Evolutionary conservation across 2,888 invertebrate genomes (phyloP), one percentile per base, ranked within the genome.

Genomic region (Galerucella nymphaeae): DNA sequence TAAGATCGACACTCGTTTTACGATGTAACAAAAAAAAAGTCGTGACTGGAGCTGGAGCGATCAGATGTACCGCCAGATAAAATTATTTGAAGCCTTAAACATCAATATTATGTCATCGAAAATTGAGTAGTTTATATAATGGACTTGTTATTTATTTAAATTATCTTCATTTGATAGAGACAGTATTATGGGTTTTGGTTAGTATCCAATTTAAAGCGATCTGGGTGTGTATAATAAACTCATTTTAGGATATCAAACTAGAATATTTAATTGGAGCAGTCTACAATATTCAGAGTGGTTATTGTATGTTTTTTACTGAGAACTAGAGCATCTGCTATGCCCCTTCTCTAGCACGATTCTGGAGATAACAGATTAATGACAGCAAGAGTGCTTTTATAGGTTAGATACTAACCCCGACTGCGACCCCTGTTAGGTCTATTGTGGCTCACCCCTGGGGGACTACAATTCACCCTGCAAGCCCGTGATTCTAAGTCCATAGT

Each of bases 91-190:
- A 53, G 11, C 10, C 16, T 57, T 1, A 66, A 66, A 66, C 66
- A 66, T 66, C 66, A 66, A 66, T 66, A 66, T 66, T 66, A 53
- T 66, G 66, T 66, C 66, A 66, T 66, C 38, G 42, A 58, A 66
- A 66, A 41, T 66, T 57, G 45, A 66, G 42, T 66, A 66, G 66
- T 53, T 42, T 58, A 18, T 66, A 58, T 66, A 58, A 66, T 66
- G 66, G 45, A 30, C 20, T 23, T 45, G 57, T 66, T 66, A 66
- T 66, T 66, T 66, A 66, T 66, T 42, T 58, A 42, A 20, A 66
- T 66, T 66, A 58, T 45, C 66, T 57, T 66, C 45, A 20, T 20
- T 50, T 64, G 20, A 50, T 30, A 64, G 48, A 64, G 48, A 23
- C 48, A 64, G 14, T 50, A 16, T 50, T 64, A 23, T 20, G 23